A percentile compares a stretch with the other conserved stretches of the same genome.
These are phyloP conservation scores for Melospiza melodia DNA, from an alignment of 2,113 vertebrate genomes.

Conservation along the genomic window DNA sequence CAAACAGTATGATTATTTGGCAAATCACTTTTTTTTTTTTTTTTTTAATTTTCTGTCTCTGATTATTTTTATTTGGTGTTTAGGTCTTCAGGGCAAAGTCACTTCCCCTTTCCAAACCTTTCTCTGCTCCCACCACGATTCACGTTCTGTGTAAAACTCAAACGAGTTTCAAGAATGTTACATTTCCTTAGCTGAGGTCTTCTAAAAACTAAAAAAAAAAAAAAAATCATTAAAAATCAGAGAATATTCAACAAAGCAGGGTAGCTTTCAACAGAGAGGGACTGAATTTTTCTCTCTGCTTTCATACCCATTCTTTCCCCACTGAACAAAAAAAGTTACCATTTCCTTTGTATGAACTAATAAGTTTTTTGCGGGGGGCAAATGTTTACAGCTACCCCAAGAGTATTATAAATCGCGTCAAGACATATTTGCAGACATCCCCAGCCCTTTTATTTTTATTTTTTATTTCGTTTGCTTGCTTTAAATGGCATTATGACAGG, in stretches of 20 bases:
- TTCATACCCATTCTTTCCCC: background rate
- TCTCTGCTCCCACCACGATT: background rate
- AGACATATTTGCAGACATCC: background rate
- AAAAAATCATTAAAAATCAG: background rate
- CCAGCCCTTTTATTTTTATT: background rate
- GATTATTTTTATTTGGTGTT: background rate
- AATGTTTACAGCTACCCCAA: background rate
- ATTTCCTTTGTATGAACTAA: background rate
- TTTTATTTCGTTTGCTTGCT: background rate
- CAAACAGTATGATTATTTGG: background rate
- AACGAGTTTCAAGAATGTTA: fast-evolving
- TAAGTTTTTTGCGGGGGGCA: fast-evolving
- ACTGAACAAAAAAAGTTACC: background rate
- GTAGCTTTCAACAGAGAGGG: background rate
- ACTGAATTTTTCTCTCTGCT: background rate
- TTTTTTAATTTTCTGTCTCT: background rate
- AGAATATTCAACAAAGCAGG: background rate
- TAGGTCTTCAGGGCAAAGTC: background rate
- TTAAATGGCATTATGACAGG: background rate
- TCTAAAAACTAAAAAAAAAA: background rate
- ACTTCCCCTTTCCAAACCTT: background rate
- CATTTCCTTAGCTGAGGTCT: background rate
- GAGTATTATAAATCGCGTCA: background rate
- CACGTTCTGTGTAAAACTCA: background rate
- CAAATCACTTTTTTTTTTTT: background rate